Percentiles rank a stretch among this genome's conserved stretches.
These are phyloP conservation scores for Diplazon laetatorius DNA, from an alignment of 2,888 invertebrate genomes.

Conservation along the genomic window DNA sequence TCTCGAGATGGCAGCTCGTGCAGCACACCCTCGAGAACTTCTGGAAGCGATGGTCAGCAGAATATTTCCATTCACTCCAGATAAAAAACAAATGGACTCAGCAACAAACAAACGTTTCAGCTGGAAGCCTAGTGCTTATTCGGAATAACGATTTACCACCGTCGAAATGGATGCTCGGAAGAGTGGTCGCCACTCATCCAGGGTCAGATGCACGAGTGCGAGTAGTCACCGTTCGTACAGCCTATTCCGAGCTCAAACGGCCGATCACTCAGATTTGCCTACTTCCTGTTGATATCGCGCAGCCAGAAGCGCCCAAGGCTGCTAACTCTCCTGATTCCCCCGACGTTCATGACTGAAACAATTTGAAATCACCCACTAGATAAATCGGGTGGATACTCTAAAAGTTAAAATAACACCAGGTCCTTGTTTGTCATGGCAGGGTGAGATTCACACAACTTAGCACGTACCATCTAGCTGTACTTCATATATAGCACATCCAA, in stretches of 20 bases:
- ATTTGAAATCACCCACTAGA: background rate
- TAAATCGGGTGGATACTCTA: background rate
- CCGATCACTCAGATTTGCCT: constrained; percentile 25
- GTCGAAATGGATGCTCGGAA: constrained; percentile 29
- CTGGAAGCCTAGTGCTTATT: constrained; percentile 2
- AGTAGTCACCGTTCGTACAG: constrained; percentile 5
- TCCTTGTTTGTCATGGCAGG: background rate
- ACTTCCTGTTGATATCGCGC: background rate
- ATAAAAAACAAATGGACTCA: background rate
- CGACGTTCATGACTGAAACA: background rate
- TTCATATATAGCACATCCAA: background rate
- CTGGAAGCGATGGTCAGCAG: constrained; percentile 28
- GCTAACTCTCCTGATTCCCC: background rate
- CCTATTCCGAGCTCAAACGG: background rate
- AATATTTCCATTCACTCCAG: constrained; percentile 32
- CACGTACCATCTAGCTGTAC: background rate
- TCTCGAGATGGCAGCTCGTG: constrained; percentile 15
- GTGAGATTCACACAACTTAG: background rate
- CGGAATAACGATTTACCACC: constrained; percentile 1
- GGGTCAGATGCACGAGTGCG: constrained; percentile 12
- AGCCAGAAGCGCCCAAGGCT: background rate
- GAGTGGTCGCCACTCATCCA: constrained; percentile 1
- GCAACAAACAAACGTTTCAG: background rate
- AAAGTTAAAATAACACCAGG: background rate
- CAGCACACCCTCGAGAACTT: constrained; percentile 29